Base-by-base conservation (phyloP, 2,797 vertebrate species). In the Orestias chungarensis region DNA sequence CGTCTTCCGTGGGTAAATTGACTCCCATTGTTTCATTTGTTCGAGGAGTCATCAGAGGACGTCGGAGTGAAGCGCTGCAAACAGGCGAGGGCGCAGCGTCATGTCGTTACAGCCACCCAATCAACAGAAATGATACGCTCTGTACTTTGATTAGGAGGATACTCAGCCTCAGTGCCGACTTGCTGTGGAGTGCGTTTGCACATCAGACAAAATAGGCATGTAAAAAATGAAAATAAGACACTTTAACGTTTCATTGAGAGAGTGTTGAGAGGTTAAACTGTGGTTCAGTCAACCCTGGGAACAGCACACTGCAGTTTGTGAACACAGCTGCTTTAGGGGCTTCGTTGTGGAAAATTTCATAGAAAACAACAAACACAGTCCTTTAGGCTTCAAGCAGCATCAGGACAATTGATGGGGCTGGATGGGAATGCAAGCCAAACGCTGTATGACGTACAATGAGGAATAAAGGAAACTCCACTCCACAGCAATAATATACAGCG, bases 101-200 rank as follows among this genome's bases (percentile, higher is more conserved):
- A 78, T 83, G 86, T 78, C 62, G 78, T 84, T 86, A 86, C 88
- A 83, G 76, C 71, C 71, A 6, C 82, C 84, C 85, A 82, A 86
- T 90, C 86, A 88, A 61, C 80, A 77, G 64, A 77, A 84, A 90
- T 87, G 77, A 88, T 77, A 87, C 50, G 29, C 61, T 69, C 64
- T 79, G 76, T 74, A 67, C 86, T 86, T 77, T 82, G 72, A 87
- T 86, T 80, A 87, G 25, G 80, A 72, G 71, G 70, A 81, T 83
- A 81, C 69, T 76, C 79, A 66, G 72, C 68, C 71, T 55, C 74
- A 68, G 43, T 31, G 71, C 70, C 70, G 43, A 57, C n/a, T 54
- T 35, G 75, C 68, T 61, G 54, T 70, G 42, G 59, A 70, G 76
- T 68, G 57, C 43, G 35, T 81, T 72, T 71, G 54, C 66, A 71